phyloP scores from a whole-genome alignment of 53 echinoderm and acorn worm genomes.

The Astropecten irregularis region DNA sequence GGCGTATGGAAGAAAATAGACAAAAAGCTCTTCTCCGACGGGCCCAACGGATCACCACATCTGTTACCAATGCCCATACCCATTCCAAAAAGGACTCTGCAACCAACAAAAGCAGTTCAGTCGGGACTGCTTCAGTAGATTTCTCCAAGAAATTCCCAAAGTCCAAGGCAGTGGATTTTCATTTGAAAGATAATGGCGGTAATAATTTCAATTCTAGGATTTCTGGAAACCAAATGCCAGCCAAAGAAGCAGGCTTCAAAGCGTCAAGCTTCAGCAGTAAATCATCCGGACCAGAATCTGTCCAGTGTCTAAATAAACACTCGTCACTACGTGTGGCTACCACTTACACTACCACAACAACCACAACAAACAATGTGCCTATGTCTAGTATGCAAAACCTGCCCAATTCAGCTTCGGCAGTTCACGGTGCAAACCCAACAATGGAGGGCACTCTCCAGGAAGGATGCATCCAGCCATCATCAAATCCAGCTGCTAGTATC shows the following conservation, averaged over 20 bases:
- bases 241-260: too few species aligned
- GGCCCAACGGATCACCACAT: conserved; percentile 59
- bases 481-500: background rate
- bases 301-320: background rate
- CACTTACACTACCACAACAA: too few species aligned
- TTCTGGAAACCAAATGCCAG: background rate
- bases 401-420: too few species aligned
- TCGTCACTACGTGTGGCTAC: too few species aligned
- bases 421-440: background rate
- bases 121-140: background rate
- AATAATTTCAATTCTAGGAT: background rate
- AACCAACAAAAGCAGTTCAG: background rate
- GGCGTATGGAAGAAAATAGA: conserved; percentile 86
- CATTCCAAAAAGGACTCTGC: background rate
- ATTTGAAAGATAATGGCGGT: background rate
- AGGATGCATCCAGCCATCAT: background rate
- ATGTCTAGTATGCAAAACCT: too few species aligned
- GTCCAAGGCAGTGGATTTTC: background rate
- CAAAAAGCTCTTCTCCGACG: conserved; percentile 73
- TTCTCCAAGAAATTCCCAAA: background rate
- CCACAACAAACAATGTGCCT: too few species aligned
- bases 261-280: too few species aligned
- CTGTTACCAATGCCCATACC: background rate
- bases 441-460: background rate
- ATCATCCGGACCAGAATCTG: background rate